Base-by-base conservation (phyloP, 2,113 vertebrate genomes). In the Solenodon paradoxus region DNA sequence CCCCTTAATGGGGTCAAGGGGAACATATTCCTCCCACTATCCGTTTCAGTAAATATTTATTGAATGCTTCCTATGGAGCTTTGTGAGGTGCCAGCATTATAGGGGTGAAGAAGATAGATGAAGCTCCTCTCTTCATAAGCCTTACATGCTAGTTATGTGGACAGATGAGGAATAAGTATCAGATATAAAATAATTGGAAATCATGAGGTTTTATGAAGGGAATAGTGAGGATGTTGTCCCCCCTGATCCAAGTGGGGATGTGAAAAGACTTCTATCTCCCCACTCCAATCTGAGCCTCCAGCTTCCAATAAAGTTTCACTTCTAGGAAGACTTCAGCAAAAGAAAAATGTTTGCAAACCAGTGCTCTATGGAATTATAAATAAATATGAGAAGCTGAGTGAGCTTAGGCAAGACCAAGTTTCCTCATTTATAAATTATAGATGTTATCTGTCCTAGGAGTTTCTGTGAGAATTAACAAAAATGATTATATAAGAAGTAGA, bases 271-370 rank as follows among this genome's bases (percentile, higher is more conserved):
- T 26, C 55, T 2, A 1, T 90, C 63, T 49, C 53, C 51, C 71
- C 53, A 11, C 6, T 53, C 71, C 20, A 4, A 30, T 32, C 22
- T 28, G 45, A 83, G 61, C 40, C 5, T 92, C 63, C 69, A 63
- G 38, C 68, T 71, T 88, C 57, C 64, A 28, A 24, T 55, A 68
- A 55, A 88, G 63, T 80, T 83, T 68, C 12, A 42, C 49, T 68
- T 68, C 49, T 57, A 84, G 78, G 51, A 79, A 77, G 63, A 59
- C 63, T 68, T 83, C 40, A 88, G 49, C 20, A 68, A 20, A 75
- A 64, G 55, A 72, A 92, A 96, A 96, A 53, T 35, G 6, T 59
- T 72, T 79, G 68, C 53, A 59, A 79, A 72, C 55, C 49, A 71
- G 40, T 83, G 45, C 11, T 49, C 32, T 80, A 1, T 40, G 63